Conservation (phyloP, 2,113 vertebrate genomes). For the Dicrurus megarhynchus region DNA sequence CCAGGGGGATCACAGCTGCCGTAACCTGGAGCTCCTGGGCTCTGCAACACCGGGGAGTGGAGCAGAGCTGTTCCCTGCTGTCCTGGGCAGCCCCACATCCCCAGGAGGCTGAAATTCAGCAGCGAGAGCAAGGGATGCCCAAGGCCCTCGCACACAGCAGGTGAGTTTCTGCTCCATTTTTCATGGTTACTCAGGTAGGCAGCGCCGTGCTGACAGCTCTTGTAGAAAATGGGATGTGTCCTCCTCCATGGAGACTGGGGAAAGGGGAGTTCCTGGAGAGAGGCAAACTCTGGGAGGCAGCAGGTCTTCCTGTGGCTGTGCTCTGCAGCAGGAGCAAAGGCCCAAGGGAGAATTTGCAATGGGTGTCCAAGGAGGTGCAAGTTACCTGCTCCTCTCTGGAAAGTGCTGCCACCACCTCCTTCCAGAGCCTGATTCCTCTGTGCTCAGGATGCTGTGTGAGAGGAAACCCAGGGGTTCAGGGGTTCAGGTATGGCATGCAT, state of each 20-base stretch:
- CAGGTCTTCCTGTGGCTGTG: not conserved
- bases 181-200: not conserved
- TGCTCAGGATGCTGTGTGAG: fast-evolving
- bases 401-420: not conserved
- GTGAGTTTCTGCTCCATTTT: not conserved
- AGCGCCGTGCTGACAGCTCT: not conserved
- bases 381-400: not conserved
- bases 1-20: not conserved
- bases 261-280: not conserved
- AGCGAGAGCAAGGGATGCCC: not conserved
- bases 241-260: not conserved
- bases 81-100: fast-evolving
- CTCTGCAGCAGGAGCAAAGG: not conserved
- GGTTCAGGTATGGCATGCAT: fast-evolving
- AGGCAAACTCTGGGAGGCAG: not conserved
- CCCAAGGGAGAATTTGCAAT: fast-evolving
- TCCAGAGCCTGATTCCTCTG: not conserved
- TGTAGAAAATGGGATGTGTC: not conserved
- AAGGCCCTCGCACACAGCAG: not conserved
- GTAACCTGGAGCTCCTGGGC: not conserved
- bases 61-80: not conserved
- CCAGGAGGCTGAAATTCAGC: not conserved
- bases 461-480: not conserved
- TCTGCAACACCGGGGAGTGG: not conserved
- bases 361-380: not conserved